These are phyloP conservation scores for Sus scrofa DNA, from an alignment of 2,113 vertebrate species.

Conservation along the genomic window DNA sequence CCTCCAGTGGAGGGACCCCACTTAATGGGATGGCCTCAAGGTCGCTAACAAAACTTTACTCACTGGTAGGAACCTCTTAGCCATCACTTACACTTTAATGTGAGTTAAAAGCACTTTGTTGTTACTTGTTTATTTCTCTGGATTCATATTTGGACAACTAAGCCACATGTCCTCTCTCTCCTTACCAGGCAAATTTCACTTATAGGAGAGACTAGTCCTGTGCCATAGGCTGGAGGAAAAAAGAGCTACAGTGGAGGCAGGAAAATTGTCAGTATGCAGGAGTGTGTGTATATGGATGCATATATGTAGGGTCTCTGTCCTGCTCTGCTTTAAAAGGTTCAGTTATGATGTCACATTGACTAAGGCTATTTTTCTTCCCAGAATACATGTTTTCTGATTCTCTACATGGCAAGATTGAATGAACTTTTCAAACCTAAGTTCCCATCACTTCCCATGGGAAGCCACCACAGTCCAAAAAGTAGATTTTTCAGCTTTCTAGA, in stretches of 20 bases:
- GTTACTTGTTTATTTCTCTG: background rate
- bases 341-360: background rate
- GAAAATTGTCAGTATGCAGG: background rate
- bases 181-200: background rate
- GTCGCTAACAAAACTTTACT: background rate
- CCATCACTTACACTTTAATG: background rate
- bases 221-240: background rate
- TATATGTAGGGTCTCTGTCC: background rate
- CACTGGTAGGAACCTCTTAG: background rate
- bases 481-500: background rate
- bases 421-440: conserved; percentile 37
- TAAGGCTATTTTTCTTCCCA: background rate
- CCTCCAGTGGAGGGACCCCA: background rate
- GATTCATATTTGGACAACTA: background rate
- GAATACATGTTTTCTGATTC: background rate
- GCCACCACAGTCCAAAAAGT: background rate
- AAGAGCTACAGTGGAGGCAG: background rate
- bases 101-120: background rate
- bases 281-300: rapidly evolving
- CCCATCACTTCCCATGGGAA: background rate
- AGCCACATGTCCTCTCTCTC: background rate
- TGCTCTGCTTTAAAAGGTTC: background rate
- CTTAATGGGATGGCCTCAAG: background rate
- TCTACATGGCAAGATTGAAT: background rate
- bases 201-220: background rate